A percentile compares a stretch with the other conserved stretches of the same genome.
These are phyloP conservation scores for Diorhabda sublineata DNA, from an alignment of 1,140 invertebrate genomes.

Conservation along the genomic window DNA sequence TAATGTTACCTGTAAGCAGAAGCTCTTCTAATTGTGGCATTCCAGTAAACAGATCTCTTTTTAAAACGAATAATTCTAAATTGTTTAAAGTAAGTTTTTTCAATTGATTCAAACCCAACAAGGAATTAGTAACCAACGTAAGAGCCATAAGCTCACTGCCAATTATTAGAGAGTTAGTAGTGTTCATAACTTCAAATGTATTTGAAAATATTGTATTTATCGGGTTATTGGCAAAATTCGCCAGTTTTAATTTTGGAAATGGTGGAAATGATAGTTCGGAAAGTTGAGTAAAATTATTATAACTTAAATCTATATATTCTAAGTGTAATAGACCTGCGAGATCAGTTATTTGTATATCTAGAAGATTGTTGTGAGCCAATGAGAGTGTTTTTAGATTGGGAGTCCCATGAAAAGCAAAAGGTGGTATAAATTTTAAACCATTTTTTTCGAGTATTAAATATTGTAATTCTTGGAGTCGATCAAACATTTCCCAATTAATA, in stretches of 20 bases:
- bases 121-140: conserved; percentile 58
- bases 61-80: conserved; percentile 53
- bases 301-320: conserved; percentile 59
- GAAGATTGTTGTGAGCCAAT: conserved; percentile 58
- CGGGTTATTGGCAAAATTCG: conserved; percentile 65
- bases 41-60: conserved; percentile 59
- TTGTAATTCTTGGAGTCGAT: conserved; percentile 56
- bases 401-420: conserved; percentile 66
- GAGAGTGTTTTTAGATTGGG: conserved; percentile 59
- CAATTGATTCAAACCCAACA: conserved; percentile 56
- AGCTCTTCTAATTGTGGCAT: conserved; percentile 54
- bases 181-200: conserved; percentile 69
- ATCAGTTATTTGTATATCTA: conserved; percentile 61
- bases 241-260: conserved; percentile 57
- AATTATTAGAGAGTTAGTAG: conserved; percentile 57
- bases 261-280: conserved; percentile 68
- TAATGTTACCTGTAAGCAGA: conserved; percentile 55
- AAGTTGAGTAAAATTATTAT: conserved; percentile 63
- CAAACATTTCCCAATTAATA: conserved; percentile 67
- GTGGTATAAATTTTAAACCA: conserved; percentile 58
- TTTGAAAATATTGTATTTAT: conserved; percentile 62
- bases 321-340: conserved; percentile 62
- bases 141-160: conserved; percentile 53
- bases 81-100: conserved; percentile 54
- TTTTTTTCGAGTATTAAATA: conserved; percentile 62